Conservation (phyloP, 2,797 vertebrate genomes). For the Urosaurus nigricauda region DNA sequence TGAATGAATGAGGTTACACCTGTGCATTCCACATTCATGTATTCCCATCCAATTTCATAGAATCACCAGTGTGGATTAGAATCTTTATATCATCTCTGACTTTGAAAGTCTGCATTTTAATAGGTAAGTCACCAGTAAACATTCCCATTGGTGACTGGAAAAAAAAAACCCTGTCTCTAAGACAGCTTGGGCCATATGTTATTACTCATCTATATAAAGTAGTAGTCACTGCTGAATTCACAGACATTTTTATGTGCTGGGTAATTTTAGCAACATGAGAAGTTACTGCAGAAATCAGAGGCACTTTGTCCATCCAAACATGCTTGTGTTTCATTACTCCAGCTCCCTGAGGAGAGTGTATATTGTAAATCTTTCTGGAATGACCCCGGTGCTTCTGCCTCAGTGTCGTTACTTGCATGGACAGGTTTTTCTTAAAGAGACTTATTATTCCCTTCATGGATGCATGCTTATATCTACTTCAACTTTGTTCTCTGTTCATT, state of each 20-base stretch:
- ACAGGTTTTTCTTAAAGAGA: slow-evolving; percentile 44
- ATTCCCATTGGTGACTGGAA: neutral
- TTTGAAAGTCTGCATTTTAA: slow-evolving; percentile 21
- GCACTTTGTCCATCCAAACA: slow-evolving; percentile 31
- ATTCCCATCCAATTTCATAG: neutral
- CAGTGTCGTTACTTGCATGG: slow-evolving; percentile 56
- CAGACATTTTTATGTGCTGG: slow-evolving; percentile 32
- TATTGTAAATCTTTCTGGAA: slow-evolving; percentile 46
- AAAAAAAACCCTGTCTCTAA: neutral
- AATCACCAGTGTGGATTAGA: neutral
- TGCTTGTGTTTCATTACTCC: slow-evolving; percentile 25
- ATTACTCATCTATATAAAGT: slow-evolving; percentile 42
- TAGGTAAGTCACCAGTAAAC: slow-evolving; percentile 13
- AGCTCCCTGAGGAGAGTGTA: neutral
- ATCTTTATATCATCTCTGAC: neutral
- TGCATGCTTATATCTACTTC: slow-evolving; percentile 65
- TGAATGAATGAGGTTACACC: neutral
- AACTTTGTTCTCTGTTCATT: slow-evolving; percentile 76
- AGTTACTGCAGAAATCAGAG: slow-evolving; percentile 35
- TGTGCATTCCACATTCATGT: neutral
- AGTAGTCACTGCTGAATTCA: slow-evolving; percentile 35
- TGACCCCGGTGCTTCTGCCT: slow-evolving; percentile 49
- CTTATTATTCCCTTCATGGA: slow-evolving; percentile 73
- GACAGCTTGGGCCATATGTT: slow-evolving; percentile 2
- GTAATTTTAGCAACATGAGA: slow-evolving; percentile 44